Evolutionary conservation across 1,140 invertebrate genomes (phyloP).

Genomic region (Leptopilina clavipes): DNA sequence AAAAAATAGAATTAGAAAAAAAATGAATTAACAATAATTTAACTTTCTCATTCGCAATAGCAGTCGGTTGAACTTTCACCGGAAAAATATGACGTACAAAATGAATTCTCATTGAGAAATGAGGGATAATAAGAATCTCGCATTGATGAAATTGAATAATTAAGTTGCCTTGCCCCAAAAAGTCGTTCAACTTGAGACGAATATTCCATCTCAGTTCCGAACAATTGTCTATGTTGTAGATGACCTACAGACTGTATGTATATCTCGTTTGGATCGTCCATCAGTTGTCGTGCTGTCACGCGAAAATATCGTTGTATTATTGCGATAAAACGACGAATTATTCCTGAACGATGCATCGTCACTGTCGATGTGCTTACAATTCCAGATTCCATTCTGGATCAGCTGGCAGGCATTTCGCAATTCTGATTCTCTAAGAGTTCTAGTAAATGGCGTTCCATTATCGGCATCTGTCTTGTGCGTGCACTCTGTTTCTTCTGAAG

Average conservation of each 20-base stretch:
- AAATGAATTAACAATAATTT: too few species aligned
- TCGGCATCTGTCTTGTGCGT: slow-evolving; percentile 82
- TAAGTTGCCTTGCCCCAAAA: slow-evolving; percentile 11
- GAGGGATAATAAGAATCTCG: too few species aligned
- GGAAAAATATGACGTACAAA: too few species aligned
- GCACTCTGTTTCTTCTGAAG: slow-evolving; percentile 85
- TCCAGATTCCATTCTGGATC: slow-evolving; percentile 64
- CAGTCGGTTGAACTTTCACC: too few species aligned
- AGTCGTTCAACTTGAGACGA: too few species aligned
- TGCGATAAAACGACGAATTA: slow-evolving; percentile 40
- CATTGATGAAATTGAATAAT: neutral
- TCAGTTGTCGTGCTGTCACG: neutral
- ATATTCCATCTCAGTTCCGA: too few species aligned
- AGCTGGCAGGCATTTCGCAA: slow-evolving; percentile 67
- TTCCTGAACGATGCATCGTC: slow-evolving; percentile 44
- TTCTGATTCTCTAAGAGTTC: slow-evolving; percentile 75
- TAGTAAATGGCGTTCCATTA: slow-evolving; percentile 82
- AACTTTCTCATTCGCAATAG: too few species aligned
- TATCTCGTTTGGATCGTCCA: neutral
- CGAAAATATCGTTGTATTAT: slow-evolving; percentile 7
- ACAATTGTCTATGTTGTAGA: too few species aligned
- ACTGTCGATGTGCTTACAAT: slow-evolving; percentile 60
- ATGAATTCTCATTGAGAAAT: too few species aligned
- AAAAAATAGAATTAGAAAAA: too few species aligned
- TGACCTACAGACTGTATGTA: too few species aligned